Evolutionary conservation across 2,113 vertebrate genomes (phyloP).

Genomic region (Chamaetylas fuelleborni): DNA sequence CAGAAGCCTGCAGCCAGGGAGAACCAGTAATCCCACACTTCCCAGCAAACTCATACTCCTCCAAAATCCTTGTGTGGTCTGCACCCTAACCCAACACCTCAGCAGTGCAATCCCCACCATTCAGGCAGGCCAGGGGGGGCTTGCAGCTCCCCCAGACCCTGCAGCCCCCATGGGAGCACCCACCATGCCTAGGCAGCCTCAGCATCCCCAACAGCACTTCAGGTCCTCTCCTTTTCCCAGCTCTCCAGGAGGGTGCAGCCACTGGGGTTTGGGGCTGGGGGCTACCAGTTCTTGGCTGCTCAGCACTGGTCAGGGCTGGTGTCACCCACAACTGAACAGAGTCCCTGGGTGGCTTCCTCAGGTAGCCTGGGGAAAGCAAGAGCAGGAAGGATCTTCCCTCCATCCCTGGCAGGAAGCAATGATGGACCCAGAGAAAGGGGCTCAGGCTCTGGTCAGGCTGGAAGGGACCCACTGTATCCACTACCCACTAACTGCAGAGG

Average conservation of each 20-base stretch:
- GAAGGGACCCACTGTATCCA: neutral
- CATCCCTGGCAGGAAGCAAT: neutral
- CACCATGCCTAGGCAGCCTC: accelerated
- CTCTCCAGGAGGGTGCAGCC: neutral
- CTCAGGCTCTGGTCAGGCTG: neutral
- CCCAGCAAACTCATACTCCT: neutral
- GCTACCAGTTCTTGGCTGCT: neutral
- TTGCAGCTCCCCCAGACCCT: neutral
- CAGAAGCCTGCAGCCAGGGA: neutral
- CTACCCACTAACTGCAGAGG: neutral
- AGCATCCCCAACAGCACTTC: neutral
- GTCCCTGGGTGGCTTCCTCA: neutral
- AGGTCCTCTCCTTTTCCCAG: neutral
- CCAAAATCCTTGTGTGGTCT: neutral
- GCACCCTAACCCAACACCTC: neutral
- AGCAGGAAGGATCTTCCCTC: neutral
- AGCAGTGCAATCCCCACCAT: accelerated
- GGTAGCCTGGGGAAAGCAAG: neutral
- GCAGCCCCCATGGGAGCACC: neutral
- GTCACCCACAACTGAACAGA: neutral
- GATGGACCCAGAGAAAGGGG: neutral
- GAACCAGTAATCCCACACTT: neutral
- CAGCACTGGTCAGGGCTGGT: neutral
- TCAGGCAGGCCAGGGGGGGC: accelerated
- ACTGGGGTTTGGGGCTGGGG: neutral